These are phyloP conservation scores for Ceratoteleas bidentatus DNA, from an alignment of 1,140 invertebrate species.

Conservation along the genomic window DNA sequence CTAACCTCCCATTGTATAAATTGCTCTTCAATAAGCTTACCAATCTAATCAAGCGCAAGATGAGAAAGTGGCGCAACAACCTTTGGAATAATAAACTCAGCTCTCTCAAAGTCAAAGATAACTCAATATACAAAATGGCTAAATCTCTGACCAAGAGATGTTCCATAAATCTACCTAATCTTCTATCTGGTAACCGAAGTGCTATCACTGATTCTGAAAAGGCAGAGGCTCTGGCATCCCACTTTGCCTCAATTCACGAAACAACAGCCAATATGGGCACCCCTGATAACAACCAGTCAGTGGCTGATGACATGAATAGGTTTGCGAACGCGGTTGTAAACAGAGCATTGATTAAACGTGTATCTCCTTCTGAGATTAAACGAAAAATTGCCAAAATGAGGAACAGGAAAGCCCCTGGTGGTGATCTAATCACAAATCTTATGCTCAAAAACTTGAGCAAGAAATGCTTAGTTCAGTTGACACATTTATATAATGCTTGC, in stretches of 20 bases:
- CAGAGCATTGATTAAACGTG: background rate
- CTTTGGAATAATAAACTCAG: constrained; percentile 41
- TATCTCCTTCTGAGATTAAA: background rate
- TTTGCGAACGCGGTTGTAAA: too few species aligned
- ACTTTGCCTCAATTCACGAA: too few species aligned
- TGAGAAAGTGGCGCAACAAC: background rate
- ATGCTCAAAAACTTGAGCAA: constrained; percentile 1
- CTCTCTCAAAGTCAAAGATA: constrained; percentile 58
- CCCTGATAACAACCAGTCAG: too few species aligned
- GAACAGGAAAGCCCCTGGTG: constrained; percentile 1
- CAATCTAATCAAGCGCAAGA: background rate
- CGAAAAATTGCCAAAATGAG: background rate
- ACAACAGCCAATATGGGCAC: too few species aligned
- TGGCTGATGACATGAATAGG: too few species aligned
- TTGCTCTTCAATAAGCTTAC: background rate
- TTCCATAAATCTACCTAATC: background rate
- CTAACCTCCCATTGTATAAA: background rate
- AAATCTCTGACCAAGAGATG: background rate
- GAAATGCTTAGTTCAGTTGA: constrained; percentile 1
- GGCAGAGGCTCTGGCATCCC: too few species aligned
- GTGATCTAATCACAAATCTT: background rate
- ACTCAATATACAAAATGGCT: background rate
- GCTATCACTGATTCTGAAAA: background rate
- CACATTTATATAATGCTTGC: constrained; percentile 65
- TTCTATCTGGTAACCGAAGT: background rate